Percentiles rank a stretch among this genome's conserved stretches.
Evolutionary conservation across 2,888 invertebrate genomes (phyloP).

Genomic region (Xestia rhomboidea): DNA sequence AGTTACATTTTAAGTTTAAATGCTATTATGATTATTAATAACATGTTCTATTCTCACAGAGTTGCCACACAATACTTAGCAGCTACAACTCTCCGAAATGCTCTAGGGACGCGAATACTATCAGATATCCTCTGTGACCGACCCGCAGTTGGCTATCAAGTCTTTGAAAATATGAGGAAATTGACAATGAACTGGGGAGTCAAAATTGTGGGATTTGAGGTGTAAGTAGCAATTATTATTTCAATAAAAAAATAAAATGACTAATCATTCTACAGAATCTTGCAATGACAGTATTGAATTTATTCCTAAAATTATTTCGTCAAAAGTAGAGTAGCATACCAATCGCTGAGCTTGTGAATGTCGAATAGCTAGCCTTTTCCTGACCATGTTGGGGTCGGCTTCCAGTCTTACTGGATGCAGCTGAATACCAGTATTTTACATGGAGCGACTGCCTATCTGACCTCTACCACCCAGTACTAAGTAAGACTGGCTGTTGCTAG

Average conservation of each 20-base stretch:
- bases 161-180: slow-evolving; percentile 94
- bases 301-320: neutral
- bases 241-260: neutral
- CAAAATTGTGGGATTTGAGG: slow-evolving; percentile 96
- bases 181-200: slow-evolving; percentile 96
- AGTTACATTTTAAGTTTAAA: neutral
- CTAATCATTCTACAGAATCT: neutral
- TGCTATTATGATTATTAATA: neutral
- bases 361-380: no score
- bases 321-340: neutral
- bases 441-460: no score
- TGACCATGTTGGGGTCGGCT: no score
- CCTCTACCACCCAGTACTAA: no score
- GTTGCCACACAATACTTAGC: slow-evolving; percentile 94
- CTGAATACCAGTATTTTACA: no score
- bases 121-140: slow-evolving; percentile 96
- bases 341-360: neutral
- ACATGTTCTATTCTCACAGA: slow-evolving; percentile 79
- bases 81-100: slow-evolving; percentile 95
- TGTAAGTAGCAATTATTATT: slow-evolving; percentile 90
- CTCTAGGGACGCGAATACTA: slow-evolving; percentile 96
- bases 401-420: no score
- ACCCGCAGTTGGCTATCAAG: slow-evolving; percentile 95
- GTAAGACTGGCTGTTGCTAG: no score
- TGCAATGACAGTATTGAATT: neutral